Evolutionary conservation across 2,797 vertebrate species (phyloP).

Genomic region (Nasua narica): DNA sequence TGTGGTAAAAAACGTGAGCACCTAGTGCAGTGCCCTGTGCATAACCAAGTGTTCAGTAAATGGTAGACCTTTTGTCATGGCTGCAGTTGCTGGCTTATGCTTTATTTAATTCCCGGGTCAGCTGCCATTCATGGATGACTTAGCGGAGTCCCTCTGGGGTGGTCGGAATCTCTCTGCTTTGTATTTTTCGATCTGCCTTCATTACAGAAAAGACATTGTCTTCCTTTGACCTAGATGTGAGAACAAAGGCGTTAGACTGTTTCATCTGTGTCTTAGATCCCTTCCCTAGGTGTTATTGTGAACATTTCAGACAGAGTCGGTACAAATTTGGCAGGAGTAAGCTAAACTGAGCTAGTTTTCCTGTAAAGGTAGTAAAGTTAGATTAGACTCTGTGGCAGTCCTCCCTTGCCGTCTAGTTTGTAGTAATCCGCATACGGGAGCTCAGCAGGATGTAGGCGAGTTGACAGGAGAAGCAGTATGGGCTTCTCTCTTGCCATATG

Average conservation of each 20-base stretch:
- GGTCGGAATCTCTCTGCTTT: neutral
- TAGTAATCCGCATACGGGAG: neutral
- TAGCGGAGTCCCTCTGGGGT: neutral
- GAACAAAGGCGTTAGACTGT: neutral
- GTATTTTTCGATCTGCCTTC: neutral
- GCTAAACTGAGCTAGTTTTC: neutral
- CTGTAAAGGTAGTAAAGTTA: neutral
- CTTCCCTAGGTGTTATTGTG: neutral
- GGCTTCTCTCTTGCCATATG: neutral
- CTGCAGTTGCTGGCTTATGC: neutral
- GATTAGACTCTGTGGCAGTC: neutral
- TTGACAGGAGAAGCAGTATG: neutral
- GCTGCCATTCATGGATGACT: neutral
- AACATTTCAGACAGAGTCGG: neutral
- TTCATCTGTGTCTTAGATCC: neutral
- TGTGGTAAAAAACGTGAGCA: neutral
- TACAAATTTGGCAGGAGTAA: neutral
- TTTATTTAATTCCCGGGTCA: neutral
- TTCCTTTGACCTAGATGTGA: neutral
- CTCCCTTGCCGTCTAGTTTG: neutral
- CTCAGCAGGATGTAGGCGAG: neutral
- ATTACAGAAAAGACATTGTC: neutral
- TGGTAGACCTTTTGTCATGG: neutral
- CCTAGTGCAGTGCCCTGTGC: neutral
- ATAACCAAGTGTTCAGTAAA: neutral